Evolutionary conservation across 2,888 invertebrate genomes (phyloP).

Genomic region (Drosophila silvestris): DNA sequence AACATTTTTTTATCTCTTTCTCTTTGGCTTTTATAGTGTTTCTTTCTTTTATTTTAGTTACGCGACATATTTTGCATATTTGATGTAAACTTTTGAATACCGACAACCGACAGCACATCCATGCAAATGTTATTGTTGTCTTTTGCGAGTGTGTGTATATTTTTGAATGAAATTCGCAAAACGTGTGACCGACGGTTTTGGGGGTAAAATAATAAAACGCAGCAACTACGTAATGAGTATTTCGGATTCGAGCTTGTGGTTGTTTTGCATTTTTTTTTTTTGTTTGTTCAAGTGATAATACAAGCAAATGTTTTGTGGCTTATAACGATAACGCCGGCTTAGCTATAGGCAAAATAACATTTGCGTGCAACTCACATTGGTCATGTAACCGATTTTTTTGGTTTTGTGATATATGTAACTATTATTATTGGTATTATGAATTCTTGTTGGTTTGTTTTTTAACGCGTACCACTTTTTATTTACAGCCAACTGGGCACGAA

Average conservation of each 20-base stretch:
- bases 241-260: conserved; percentile 7
- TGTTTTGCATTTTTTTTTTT: background rate
- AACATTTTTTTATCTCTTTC: conserved; percentile 68
- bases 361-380: conserved; percentile 31
- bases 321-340: background rate
- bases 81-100: conserved; percentile 5
- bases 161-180: conserved; percentile 48
- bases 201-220: conserved; percentile 7
- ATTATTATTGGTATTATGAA: conserved; percentile 13
- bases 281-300: conserved; percentile 35
- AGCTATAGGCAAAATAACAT: conserved; percentile 18
- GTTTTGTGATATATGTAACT: conserved; percentile 12
- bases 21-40: conserved; percentile 2
- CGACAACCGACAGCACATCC: conserved; percentile 10
- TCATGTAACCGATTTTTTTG: conserved; percentile 11
- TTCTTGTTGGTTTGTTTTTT: conserved; percentile 2
- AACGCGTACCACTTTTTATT: conserved; percentile 46
- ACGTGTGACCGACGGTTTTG: conserved; percentile 28
- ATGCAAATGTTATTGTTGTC: conserved; percentile 31
- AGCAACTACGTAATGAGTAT: conserved; percentile 5
- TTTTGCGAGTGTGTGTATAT: background rate
- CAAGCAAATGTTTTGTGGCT: conserved; percentile 15
- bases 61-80: conserved; percentile 24
- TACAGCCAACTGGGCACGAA: conserved; percentile 19
- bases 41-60: conserved; percentile 18